Base-by-base conservation (phyloP, 2,797 vertebrate species). In the Eremophila alpestris region DNA sequence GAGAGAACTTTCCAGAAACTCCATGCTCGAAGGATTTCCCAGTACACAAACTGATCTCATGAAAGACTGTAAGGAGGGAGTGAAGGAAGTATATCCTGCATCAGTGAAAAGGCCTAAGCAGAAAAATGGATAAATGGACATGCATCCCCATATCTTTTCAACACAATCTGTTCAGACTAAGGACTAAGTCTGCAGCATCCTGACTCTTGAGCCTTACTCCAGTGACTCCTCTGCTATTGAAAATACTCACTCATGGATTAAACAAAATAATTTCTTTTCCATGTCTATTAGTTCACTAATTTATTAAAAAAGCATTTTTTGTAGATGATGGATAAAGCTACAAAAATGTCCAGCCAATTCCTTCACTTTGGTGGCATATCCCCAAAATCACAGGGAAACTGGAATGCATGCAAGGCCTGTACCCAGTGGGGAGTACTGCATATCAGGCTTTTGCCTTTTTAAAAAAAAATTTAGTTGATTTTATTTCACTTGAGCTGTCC, bases 341-440 rank as follows among this genome's bases (percentile, higher is more conserved):
- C 43, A 38, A 89, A 91, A 87, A 75, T 75, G 11, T 34, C 60
- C 36, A 74, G 34, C 19, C 40, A 91, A 80, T 63, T 88, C 49
- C 52, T 81, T 78, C 32, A 45, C 26, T 81, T 81, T 3, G 4
- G 49, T 83, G 29, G 49, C 73, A 73, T 62, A 71, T 77, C 63
- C 48, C 26, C 41, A 45, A 58, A 79, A 34, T 67, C 82, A 93
- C 60, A 70, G 56, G 16, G 63, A 77, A 91, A 73, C 29, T 58
- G 67, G 56, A 94, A 91, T 95, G 89, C 96, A 96, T 95, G 95
- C 92, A 78, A 94, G 95, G 38, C 54, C 22, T 58, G 36, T 41
- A 64, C 71, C 32, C 65, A 78, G 15, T 7, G 32, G 34, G 27
- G 23, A 87, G 65, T 40, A 36, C 69, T 82, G 22, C 64, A 90